Evolutionary conservation across 2,797 vertebrate species (phyloP).

Genomic region (Labroides dimidiatus): DNA sequence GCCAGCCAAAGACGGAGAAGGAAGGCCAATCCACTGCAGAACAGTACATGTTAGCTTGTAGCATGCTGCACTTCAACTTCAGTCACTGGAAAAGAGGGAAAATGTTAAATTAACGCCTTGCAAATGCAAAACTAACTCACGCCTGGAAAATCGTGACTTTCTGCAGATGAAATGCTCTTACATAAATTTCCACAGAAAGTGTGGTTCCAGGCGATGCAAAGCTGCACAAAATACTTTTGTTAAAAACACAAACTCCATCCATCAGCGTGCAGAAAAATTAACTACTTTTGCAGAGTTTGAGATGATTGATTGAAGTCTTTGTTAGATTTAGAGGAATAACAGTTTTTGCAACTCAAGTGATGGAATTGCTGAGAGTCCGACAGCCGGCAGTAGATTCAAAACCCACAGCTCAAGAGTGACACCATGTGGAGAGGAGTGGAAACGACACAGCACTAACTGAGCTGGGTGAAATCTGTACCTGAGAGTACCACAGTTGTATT

Average conservation of each 20-base stretch:
- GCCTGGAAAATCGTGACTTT: slow-evolving; percentile 45
- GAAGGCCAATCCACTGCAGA: slow-evolving; percentile 68
- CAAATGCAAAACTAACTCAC: slow-evolving; percentile 51
- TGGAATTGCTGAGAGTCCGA: slow-evolving; percentile 70
- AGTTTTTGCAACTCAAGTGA: slow-evolving; percentile 74
- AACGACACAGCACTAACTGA: slow-evolving; percentile 24
- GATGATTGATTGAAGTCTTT: slow-evolving; percentile 75
- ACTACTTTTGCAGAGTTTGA: slow-evolving; percentile 42
- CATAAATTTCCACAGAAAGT: slow-evolving; percentile 36
- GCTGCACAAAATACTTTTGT: slow-evolving; percentile 57
- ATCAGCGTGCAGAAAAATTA: slow-evolving; percentile 45
- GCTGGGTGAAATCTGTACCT: slow-evolving; percentile 17
- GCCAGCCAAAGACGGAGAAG: slow-evolving; percentile 69
- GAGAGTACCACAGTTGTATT: slow-evolving; percentile 23
- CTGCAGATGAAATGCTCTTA: slow-evolving; percentile 41
- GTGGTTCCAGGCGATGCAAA: slow-evolving; percentile 38
- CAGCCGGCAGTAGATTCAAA: slow-evolving; percentile 39
- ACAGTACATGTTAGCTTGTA: slow-evolving; percentile 64
- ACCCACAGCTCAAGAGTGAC: slow-evolving; percentile 82
- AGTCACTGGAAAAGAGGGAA: slow-evolving; percentile 20
- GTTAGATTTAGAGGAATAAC: slow-evolving; percentile 71
- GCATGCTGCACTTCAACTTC: slow-evolving; percentile 49
- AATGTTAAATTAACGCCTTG: slow-evolving; percentile 31
- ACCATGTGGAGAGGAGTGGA: slow-evolving; percentile 74
- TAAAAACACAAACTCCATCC: slow-evolving; percentile 58